A percentile compares a stretch with the other conserved stretches of the same genome.
These are phyloP conservation scores for Python bivittatus DNA, from an alignment of 2,113 vertebrate genomes.

Conservation along the genomic window DNA sequence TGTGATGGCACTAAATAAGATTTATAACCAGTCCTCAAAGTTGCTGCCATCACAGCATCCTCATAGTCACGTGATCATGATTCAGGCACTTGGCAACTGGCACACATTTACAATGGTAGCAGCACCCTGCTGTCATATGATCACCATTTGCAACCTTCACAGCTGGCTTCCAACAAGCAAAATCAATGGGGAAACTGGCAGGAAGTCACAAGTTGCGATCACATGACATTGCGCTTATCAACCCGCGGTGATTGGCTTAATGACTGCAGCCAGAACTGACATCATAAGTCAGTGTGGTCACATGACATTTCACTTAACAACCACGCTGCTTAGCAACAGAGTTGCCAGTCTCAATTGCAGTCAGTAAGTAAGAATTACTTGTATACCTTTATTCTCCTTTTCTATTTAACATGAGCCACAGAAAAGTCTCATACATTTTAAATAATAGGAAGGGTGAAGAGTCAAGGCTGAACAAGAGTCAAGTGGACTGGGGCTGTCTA, in stretches of 20 bases:
- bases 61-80: not conserved
- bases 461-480: not conserved
- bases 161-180: not conserved
- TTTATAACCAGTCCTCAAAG: not conserved
- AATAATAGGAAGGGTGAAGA: not conserved
- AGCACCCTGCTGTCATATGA: not conserved
- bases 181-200: not conserved
- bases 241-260: not conserved
- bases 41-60: not conserved
- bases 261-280: not conserved
- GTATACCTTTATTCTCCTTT: not conserved
- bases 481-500: not conserved
- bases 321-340: not conserved
- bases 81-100: not conserved
- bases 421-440: not conserved
- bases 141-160: not conserved
- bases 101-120: not conserved
- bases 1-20: not conserved
- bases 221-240: not conserved
- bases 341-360: not conserved
- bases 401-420: not conserved
- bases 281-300: not conserved
- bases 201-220: not conserved
- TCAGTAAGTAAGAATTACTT: not conserved
- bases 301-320: not conserved